phyloP scores from a whole-genome alignment of 2,888 invertebrate species.

The Pristionchus japonicus region DNA sequence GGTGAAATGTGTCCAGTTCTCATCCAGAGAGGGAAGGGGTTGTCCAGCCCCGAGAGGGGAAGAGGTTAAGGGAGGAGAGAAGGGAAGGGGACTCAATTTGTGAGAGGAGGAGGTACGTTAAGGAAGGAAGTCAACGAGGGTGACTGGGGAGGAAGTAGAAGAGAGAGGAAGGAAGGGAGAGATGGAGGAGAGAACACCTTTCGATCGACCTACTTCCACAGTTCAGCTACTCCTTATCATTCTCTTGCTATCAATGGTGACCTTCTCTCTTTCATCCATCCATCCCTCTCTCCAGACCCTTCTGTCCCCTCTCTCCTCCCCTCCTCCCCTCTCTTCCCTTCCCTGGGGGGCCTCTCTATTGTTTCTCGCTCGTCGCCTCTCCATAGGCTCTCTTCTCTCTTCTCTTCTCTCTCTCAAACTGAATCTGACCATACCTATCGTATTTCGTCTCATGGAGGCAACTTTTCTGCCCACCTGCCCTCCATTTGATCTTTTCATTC shows the following conservation, averaged over 20 bases:
- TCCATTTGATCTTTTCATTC: conserved; percentile 22
- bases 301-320: conserved; percentile 4
- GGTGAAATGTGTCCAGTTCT: conserved; percentile 28
- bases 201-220: not conserved
- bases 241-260: not conserved
- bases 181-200: not conserved
- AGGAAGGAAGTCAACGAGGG: conserved; percentile 24
- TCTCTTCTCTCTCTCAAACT: conserved; percentile 31
- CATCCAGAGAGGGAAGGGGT: not conserved
- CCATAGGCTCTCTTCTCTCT: conserved; percentile 33
- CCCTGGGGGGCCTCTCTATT: not conserved
- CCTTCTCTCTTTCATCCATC: not conserved
- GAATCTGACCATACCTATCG: conserved; percentile 50
- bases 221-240: conserved; percentile 23
- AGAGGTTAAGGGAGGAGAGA: not conserved
- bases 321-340: not conserved
- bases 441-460: conserved; percentile 47
- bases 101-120: conserved; percentile 14
- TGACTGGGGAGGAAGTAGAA: not conserved
- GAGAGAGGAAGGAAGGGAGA: not conserved
- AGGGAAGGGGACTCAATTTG: conserved; percentile 3
- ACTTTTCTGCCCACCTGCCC: conserved; percentile 30
- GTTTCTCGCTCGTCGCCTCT: conserved; percentile 49
- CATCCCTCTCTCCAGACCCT: not conserved
- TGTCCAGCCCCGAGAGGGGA: conserved; percentile 7